These are phyloP conservation scores for Eolophus roseicapilla DNA, from an alignment of 2,113 vertebrate genomes.

Conservation along the genomic window DNA sequence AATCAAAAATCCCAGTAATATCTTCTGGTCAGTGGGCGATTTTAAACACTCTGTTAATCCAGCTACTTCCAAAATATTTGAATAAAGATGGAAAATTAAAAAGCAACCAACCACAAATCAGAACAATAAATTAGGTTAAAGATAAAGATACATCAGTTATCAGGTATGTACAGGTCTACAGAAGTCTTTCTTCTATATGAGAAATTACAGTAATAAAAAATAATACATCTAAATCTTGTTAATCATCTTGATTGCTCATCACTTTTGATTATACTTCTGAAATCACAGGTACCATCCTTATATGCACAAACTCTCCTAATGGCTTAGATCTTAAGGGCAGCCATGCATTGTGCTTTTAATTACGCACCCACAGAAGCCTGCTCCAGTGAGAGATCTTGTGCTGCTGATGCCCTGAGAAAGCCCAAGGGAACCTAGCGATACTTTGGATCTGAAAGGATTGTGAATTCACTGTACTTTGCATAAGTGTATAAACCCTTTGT, in stretches of 20 bases:
- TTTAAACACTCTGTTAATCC: not conserved
- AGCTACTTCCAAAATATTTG: not conserved
- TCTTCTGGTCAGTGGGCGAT: not conserved
- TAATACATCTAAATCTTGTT: not conserved
- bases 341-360: not conserved
- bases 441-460: not conserved
- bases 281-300: not conserved
- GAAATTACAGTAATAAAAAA: not conserved
- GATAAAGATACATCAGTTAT: not conserved
- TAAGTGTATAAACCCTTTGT: not conserved
- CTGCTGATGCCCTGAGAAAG: not conserved
- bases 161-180: not conserved
- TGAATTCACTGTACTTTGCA: not conserved
- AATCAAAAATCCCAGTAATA: not conserved
- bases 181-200: not conserved
- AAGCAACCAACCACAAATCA: not conserved
- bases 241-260: not conserved
- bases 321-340: not conserved
- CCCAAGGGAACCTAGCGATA: not conserved
- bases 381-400: not conserved
- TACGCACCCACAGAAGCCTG: not conserved
- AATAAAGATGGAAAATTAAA: constrained; percentile 21
- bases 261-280: not conserved
- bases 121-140: not conserved
- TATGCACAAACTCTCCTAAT: not conserved